phyloP scores from a whole-genome alignment of 2,888 invertebrate species.

The Scrobipalpa atriplicella region DNA sequence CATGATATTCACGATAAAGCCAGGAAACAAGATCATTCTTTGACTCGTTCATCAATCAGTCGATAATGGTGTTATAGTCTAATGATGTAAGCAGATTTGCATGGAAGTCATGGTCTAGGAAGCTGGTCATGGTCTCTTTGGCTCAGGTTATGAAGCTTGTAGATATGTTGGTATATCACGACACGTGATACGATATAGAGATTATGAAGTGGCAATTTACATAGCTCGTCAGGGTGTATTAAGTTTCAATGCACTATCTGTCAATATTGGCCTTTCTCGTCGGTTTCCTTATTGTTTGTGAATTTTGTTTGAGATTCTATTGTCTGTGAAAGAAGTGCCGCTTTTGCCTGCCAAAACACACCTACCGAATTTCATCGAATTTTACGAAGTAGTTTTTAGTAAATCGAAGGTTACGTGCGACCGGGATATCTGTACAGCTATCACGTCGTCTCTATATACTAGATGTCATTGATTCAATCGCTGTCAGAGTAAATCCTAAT shows the following conservation, averaged over 20 bases:
- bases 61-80: slow-evolving; percentile 44
- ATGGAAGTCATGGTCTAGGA: slow-evolving; percentile 15
- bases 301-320: background rate
- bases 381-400: too few species aligned
- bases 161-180: background rate
- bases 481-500: too few species aligned
- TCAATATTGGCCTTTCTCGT: slow-evolving; percentile 1
- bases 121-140: slow-evolving; percentile 20
- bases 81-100: slow-evolving; percentile 31
- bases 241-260: background rate
- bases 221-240: background rate
- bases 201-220: background rate
- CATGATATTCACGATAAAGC: slow-evolving; percentile 24
- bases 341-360: too few species aligned
- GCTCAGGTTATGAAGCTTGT: background rate
- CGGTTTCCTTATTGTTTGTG: background rate
- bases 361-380: too few species aligned
- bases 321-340: background rate
- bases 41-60: slow-evolving; percentile 48
- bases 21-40: slow-evolving; percentile 45
- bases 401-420: too few species aligned
- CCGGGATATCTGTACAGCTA: too few species aligned
- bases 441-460: too few species aligned
- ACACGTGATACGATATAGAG: background rate
- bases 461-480: too few species aligned